Base-by-base conservation (phyloP, 2,113 vertebrate genomes). In the Salvelinus fontinalis region DNA sequence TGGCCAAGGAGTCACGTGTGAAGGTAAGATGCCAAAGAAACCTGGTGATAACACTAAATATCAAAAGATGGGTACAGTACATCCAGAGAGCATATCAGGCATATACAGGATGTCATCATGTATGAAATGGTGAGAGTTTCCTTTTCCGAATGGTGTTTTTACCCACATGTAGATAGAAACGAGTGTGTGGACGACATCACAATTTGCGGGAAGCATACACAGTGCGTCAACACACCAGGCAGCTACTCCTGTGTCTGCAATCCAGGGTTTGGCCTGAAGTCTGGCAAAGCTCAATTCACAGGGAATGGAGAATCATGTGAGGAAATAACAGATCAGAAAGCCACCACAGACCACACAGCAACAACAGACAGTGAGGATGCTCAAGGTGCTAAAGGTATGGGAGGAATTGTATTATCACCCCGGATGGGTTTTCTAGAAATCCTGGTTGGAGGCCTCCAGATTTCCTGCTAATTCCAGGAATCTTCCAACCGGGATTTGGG, bases 241-340 rank as follows among this genome's bases (percentile, higher is more conserved):
- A 76, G 70, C 14, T 87, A 82, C 81, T 0, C 0, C 3, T 95
- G 94, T 64, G 3, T 1, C 0, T 94, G 92, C 57, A 67, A n/a
- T 0, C 0, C 9, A 6, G 92, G 90, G 14, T 93, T 83, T 83
- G 8, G 0, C 69, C 68, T 74, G 31, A 75, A 75, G 74, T 85
- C 86, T 75, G 81, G 79, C 8, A 7, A 57, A 54, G 20, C n/a
- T 0, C 65, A 3, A 3, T 86, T 84, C 78, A 59, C 72, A n/a
- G 44, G 26, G 1, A 8, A 27, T 18, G 3, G 14, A 27, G 81
- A 79, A 67, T 11, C 20, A 60, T 91, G 91, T 78, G 73, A 90
- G 80, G 6, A 6, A 34, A 9, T 66, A 5, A 29, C 4, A 51
- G 34, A 20, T 39, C 12, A n/a, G 20, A 6, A 20, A 34, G 6